Evolutionary conservation across 2,797 vertebrate genomes (phyloP).

Genomic region (Novumbra hubbsi): DNA sequence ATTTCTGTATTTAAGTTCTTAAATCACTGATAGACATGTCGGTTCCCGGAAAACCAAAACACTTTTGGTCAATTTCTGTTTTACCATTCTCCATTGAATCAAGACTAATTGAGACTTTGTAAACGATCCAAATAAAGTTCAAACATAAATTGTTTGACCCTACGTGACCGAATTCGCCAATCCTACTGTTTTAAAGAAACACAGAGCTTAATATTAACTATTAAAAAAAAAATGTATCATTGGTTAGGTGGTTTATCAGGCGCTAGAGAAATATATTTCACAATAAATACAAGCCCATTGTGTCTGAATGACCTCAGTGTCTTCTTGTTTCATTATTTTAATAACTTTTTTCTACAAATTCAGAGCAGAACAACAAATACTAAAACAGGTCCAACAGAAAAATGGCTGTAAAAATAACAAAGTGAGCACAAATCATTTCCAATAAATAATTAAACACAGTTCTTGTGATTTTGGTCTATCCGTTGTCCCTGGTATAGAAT

Average conservation of each 20-base stretch:
- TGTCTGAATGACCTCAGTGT: no score
- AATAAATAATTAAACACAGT: background rate
- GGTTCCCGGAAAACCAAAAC: no score
- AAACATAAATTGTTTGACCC: no score
- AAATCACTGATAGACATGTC: background rate
- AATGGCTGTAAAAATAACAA: background rate
- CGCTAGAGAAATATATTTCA: background rate
- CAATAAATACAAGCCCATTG: background rate
- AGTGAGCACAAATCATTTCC: background rate
- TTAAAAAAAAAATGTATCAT: no score
- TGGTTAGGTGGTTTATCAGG: background rate
- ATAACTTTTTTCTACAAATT: background rate
- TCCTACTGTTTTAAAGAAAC: no score
- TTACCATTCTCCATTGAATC: no score
- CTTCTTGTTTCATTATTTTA: background rate
- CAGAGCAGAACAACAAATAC: background rate
- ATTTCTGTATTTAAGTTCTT: background rate
- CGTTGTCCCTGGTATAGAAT: background rate
- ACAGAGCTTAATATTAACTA: no score
- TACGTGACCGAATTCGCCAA: no score
- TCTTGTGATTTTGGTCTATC: background rate
- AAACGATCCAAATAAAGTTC: no score
- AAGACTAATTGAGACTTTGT: no score
- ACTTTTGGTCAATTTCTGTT: no score
- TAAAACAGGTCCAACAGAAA: background rate